Conservation (phyloP, 1,140 invertebrate genomes). For the Phortica variegata region DNA sequence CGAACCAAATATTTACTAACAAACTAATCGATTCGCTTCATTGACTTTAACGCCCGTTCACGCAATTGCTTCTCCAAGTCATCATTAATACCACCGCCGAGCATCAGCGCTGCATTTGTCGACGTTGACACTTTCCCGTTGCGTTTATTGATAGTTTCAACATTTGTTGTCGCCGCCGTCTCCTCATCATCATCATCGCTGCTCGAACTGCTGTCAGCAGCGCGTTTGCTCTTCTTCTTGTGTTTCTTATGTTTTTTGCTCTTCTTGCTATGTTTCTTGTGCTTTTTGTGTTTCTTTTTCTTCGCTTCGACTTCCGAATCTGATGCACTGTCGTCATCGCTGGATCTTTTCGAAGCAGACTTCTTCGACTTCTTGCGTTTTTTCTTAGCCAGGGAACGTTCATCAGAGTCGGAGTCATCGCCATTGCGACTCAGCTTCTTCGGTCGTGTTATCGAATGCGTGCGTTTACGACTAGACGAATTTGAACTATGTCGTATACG, state of each 20-base stretch:
- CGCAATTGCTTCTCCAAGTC: conserved; percentile 83
- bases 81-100: conserved; percentile 67
- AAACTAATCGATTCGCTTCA: conserved; percentile 59
- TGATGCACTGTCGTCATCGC: conserved; percentile 63
- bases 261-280: conserved; percentile 71
- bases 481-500: no score
- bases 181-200: conserved; percentile 60
- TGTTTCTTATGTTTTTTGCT: conserved; percentile 69
- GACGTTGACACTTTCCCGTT: conserved; percentile 33
- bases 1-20: no score
- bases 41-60: conserved; percentile 76
- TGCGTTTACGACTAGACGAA: conserved; percentile 38
- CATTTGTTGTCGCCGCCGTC: conserved; percentile 57
- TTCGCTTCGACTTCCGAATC: conserved; percentile 66
- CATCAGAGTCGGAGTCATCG: conserved; percentile 55
- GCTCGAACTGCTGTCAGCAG: conserved; percentile 65
- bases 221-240: conserved; percentile 64
- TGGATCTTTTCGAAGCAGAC: conserved; percentile 58
- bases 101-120: conserved; percentile 57
- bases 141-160: conserved; percentile 13
- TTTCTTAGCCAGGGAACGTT: conserved; percentile 57
- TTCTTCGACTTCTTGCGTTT: conserved; percentile 59
- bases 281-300: conserved; percentile 67
- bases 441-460: conserved; percentile 49
- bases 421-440: conserved; percentile 36